These are phyloP conservation scores for Enchytraeus crypticus DNA, from an alignment of 2,888 invertebrate genomes.

Conservation along the genomic window DNA sequence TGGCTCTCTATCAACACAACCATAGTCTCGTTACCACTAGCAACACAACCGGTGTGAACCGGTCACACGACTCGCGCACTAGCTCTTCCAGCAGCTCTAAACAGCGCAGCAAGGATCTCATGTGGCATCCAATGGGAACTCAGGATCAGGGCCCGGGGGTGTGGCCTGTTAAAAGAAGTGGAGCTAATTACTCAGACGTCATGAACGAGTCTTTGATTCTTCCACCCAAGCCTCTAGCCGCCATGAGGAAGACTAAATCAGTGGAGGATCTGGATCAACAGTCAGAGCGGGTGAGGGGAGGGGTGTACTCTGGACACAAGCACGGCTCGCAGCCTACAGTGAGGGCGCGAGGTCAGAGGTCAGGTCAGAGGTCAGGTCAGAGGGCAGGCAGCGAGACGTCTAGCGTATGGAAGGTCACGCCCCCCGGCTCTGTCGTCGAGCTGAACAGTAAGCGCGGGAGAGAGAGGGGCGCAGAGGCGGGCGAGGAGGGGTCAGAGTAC, in stretches of 20 bases:
- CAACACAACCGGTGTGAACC: background rate
- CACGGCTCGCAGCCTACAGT: background rate
- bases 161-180: background rate
- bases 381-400: constrained; percentile 15
- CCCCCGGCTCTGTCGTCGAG: constrained; percentile 14
- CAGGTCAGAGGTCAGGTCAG: constrained; percentile 6
- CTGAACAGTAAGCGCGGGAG: background rate
- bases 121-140: background rate
- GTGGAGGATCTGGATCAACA: constrained; percentile 12
- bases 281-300: background rate
- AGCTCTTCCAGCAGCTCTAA: constrained; percentile 17
- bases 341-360: background rate
- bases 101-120: constrained; percentile 3
- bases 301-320: background rate
- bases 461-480: background rate
- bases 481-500: background rate
- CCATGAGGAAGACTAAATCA: constrained; percentile 8
- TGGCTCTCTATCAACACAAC: background rate
- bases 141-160: background rate
- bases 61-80: background rate
- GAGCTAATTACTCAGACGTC: too few relatives aligned
- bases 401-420: constrained; percentile 23
- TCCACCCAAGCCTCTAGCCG: background rate
- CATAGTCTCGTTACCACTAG: background rate
- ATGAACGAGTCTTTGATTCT: background rate